phyloP scores from a whole-genome alignment of 2,113 vertebrate genomes.

The Spilogale gracilis region DNA sequence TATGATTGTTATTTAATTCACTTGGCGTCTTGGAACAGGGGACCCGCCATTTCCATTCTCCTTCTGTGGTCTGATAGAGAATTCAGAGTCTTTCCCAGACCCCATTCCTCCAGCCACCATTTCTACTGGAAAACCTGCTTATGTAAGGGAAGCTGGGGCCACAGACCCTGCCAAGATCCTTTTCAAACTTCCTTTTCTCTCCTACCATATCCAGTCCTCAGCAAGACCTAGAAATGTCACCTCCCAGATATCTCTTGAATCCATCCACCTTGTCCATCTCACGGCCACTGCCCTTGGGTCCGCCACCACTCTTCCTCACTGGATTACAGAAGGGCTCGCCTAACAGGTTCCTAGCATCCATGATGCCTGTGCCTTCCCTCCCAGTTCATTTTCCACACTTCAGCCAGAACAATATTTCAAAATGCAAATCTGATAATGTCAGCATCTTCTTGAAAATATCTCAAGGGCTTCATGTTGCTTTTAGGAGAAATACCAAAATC shows the following conservation, averaged over 20 bases:
- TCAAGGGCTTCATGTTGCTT: background rate
- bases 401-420: background rate
- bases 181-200: background rate
- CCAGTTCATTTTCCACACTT: background rate
- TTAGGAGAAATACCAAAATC: background rate
- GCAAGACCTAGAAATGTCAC: background rate
- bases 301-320: background rate
- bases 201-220: background rate
- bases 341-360: background rate
- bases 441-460: background rate
- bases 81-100: background rate
- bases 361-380: background rate
- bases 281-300: fast-evolving
- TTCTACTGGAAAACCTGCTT: background rate
- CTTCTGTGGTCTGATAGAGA: background rate
- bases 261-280: background rate
- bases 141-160: background rate
- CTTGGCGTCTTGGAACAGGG: slow-evolving; percentile 49
- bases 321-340: background rate
- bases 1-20: slow-evolving; percentile 79
- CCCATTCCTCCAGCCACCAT: background rate
- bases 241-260: background rate
- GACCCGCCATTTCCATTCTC: background rate
- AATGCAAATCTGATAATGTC: background rate
- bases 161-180: background rate